Conservation (phyloP, 2,113 vertebrate species). For the Cynoglossus semilaevis region DNA sequence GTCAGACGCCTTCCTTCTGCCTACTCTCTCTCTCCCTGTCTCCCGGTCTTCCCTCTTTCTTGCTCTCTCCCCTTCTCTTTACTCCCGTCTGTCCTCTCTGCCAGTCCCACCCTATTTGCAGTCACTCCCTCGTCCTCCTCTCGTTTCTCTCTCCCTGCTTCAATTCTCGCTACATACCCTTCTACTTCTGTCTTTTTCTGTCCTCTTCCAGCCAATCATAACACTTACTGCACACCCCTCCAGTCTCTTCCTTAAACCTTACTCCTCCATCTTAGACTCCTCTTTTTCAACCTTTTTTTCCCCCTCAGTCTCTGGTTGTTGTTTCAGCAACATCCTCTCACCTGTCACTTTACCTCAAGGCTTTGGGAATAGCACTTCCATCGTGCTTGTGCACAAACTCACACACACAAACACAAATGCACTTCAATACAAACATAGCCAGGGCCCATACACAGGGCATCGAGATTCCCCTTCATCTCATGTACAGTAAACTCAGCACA, state of each 20-base stretch:
- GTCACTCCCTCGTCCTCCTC: conserved; percentile 65
- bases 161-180: conserved; percentile 46
- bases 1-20: conserved; percentile 85
- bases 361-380: conserved; percentile 57
- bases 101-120: conserved; percentile 72
- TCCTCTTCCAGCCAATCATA: conserved; percentile 59
- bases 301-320: conserved; percentile 31
- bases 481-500: neutral
- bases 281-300: conserved; percentile 38
- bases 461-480: neutral
- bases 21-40: conserved; percentile 67
- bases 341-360: conserved; percentile 68
- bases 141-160: conserved; percentile 59
- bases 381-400: conserved; percentile 20
- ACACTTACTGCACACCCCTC: conserved; percentile 22
- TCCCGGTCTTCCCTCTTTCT: conserved; percentile 45
- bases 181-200: conserved; percentile 38
- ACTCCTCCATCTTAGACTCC: conserved; percentile 33
- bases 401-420: neutral
- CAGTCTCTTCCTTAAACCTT: neutral
- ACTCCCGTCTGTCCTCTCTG: conserved; percentile 65
- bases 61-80: conserved; percentile 59
- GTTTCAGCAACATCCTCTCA: conserved; percentile 57
- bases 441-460: neutral
- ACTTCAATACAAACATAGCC: neutral